Evolutionary conservation across 2,888 invertebrate species (phyloP), one percentile per base, ranked within the genome.

Genomic region (Philhelius pedissequus): DNA sequence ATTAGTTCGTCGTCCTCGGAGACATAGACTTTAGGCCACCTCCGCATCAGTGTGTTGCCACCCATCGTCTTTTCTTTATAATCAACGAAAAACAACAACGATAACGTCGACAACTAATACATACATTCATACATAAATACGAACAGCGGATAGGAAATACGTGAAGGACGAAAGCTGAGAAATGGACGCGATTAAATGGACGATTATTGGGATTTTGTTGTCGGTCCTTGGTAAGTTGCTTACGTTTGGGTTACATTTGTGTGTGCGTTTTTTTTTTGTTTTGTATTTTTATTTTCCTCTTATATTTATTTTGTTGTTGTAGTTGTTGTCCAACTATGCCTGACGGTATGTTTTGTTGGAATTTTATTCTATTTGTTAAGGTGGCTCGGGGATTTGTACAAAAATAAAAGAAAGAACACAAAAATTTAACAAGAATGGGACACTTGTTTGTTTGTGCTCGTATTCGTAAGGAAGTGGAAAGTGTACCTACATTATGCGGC

Each of bases 171-270:
- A 76, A 71, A 68, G 75, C 80, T 84, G 75, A 84, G 70, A 79
- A 80, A 84, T 84, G 84, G 84, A 84, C 79, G 84, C 84, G 79
- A 79, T 76, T 80, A 84, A 84, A 84, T 84, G 84, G 84, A 79
- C 70, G 84, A 84, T 84, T 84, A 84, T 84, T 84, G 84, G 84
- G 84, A 84, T 84, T 84, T 84, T 84, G 79, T 80, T 84, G 84
- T 84, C 84, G 79, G 79, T 84, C 66, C 79, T 84, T 68, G 84
- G 84, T 84, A 84, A 84, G 84, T 83, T 83, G 78, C 83, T 83
- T 83, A 83, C 74, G 74, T 78, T 83, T 83, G 78, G 83, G 78
- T 74, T 78, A 73, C 70, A 58, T 56, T 56, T 52, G 54, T 68
- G 62, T 80, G n/a, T n/a, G n/a, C n/a, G n/a, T 71, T 71, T 71